Base-by-base conservation (phyloP, 1,140 invertebrate genomes). In the Doryteuthis pealeii region DNA sequence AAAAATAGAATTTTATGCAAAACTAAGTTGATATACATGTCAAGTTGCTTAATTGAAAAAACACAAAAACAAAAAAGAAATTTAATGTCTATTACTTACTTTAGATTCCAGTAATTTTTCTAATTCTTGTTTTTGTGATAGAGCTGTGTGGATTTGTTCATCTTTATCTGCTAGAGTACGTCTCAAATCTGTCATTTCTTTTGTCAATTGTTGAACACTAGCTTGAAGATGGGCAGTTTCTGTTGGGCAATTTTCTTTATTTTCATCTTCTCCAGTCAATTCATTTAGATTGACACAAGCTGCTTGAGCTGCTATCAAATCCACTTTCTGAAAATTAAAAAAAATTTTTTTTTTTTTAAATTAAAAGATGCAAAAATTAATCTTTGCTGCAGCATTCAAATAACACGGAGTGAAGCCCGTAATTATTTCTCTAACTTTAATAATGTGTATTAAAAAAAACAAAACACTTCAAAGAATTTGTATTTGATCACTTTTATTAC, bases 201-300 rank as follows among this genome's bases (percentile, higher is more conserved):
- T 70, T 54, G 82, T 81, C 45, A 84, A 69, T 73, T 81, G 81
- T 54, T 81, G 77, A 10, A 86, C 72, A 58, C 83, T 83, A 15
- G 79, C 78, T 71, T 84, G 82, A 74, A 85, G 74, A 32, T 82
- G 79, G 45, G 80, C 80, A 28, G 76, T 76, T 68, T 82, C 83
- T 78, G 76, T 82, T 6, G 82, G 82, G 69, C 80, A 79, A 65
- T 83, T 83, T 70, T 85, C 81, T 74, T 84, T 84, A 75, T 80
- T 76, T 68, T 82, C 83, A 54, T 86, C 83, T 58, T 72, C 78
- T 14, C 72, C 70, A 67, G 70, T 72, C 32, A 79, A 33, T 8
- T 81, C 74, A 58, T 78, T 67, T 6, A 62, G 54, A 62, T 22
- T 62, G 18, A 62, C 18, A 22, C 54, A 22, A 62, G 54, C 18